Percentiles rank a stretch among this genome's conserved stretches.
Conservation (phyloP, 2,113 vertebrate genomes). For the Prolemur simus region DNA sequence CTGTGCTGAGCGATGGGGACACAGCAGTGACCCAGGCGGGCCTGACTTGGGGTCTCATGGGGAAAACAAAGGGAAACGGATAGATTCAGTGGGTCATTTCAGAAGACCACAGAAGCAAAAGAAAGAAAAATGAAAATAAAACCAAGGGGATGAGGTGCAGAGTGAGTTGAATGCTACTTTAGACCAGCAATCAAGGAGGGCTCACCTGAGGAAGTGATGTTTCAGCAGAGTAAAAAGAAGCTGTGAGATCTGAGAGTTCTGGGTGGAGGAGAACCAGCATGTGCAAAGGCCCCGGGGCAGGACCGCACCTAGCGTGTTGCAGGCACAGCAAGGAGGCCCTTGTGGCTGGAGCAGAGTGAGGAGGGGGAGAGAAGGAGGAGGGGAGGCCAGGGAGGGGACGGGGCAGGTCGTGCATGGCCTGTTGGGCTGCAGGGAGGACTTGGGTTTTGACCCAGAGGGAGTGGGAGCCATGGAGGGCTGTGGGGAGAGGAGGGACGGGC, state of each 20-base stretch:
- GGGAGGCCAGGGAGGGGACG: rapidly evolving
- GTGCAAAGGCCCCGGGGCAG: constrained; percentile 17
- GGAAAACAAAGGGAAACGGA: not conserved
- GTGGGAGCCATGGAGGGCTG: not conserved
- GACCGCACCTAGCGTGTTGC: rapidly evolving
- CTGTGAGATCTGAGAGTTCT: not conserved
- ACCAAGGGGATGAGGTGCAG: not conserved
- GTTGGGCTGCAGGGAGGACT: not conserved
- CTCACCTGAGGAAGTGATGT: not conserved
- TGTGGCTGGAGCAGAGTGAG: not conserved
- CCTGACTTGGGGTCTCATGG: not conserved
- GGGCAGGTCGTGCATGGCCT: not conserved
- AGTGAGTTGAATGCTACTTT: not conserved
- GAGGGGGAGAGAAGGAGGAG: not conserved
- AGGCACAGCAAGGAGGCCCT: rapidly evolving
- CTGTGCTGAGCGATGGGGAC: not conserved
- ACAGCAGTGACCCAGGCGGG: not conserved
- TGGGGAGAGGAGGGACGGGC: not conserved
- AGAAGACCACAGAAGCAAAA: not conserved
- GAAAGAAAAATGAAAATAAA: not conserved
- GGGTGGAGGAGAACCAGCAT: not conserved
- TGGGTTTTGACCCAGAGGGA: not conserved
- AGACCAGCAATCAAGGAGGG: not conserved
- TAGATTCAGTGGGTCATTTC: not conserved
- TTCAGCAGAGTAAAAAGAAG: not conserved